Percentiles rank a stretch among this genome's conserved stretches.
These are phyloP conservation scores for Eidolon dupreanum DNA, from an alignment of 2,797 vertebrate species.

Conservation along the genomic window DNA sequence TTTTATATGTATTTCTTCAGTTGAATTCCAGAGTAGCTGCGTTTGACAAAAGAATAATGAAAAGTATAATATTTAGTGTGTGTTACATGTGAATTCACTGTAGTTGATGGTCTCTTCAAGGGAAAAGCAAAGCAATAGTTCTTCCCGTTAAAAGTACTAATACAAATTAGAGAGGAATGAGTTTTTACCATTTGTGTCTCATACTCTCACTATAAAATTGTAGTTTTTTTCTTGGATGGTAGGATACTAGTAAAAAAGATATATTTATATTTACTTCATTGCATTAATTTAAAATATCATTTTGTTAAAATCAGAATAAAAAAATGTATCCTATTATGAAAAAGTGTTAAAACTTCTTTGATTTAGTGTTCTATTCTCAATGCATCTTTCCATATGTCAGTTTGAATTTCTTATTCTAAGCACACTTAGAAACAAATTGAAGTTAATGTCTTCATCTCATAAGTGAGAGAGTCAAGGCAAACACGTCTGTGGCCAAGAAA, in stretches of 20 bases:
- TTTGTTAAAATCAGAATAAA: constrained; percentile 25
- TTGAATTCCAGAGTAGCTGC: neutral
- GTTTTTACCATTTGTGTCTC: neutral
- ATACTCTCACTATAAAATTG: neutral
- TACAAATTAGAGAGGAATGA: neutral
- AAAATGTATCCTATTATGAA: neutral
- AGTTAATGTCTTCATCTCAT: neutral
- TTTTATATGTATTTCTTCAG: neutral
- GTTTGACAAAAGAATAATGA: neutral
- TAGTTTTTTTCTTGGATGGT: neutral
- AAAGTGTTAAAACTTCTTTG: neutral
- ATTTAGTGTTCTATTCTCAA: neutral
- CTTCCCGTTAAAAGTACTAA: neutral
- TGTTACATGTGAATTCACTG: neutral
- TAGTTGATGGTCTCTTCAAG: neutral
- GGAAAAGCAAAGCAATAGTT: neutral
- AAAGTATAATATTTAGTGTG: neutral
- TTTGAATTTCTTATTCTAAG: neutral
- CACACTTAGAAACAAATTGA: neutral
- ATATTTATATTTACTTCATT: neutral
- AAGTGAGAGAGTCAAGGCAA: neutral
- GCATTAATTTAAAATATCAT: neutral
- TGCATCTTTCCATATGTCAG: neutral
- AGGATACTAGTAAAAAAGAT: neutral
- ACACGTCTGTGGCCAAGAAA: neutral